phyloP scores from a whole-genome alignment of 2,888 invertebrate genomes.

The Aphidius colemani region DNA sequence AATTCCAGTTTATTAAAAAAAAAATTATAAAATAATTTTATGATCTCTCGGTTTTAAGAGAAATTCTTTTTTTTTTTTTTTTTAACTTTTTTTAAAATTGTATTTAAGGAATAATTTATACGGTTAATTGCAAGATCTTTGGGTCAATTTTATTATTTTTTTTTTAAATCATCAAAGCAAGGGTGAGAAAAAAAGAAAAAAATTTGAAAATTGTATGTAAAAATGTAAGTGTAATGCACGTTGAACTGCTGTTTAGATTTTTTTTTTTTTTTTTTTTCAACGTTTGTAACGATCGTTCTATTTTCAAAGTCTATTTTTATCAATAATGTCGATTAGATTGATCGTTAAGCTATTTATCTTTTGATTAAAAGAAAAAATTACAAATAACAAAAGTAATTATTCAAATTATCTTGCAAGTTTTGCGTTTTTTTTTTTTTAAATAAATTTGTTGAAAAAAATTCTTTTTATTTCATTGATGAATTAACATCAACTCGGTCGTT shows the following conservation, averaged over 20 bases:
- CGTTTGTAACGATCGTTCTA: constrained; percentile 36
- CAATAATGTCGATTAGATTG: constrained; percentile 28
- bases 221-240: constrained; percentile 31
- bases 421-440: background rate
- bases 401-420: background rate
- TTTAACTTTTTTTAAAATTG: constrained; percentile 2
- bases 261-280: constrained; percentile 33
- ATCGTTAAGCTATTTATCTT: constrained; percentile 24
- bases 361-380: constrained; percentile 5
- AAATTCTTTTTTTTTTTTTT: constrained; percentile 3
- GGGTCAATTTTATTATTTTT: background rate
- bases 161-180: constrained; percentile 6
- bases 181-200: constrained; percentile 11
- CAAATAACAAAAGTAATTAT: background rate
- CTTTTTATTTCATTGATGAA: background rate
- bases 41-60: background rate
- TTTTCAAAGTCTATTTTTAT: constrained; percentile 39
- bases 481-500: background rate
- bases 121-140: background rate
- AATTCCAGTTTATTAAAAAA: constrained; percentile 2
- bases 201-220: constrained; percentile 15
- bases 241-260: constrained; percentile 32
- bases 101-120: background rate
- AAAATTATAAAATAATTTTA: background rate
- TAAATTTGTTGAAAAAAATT: background rate